Conservation (phyloP, 92 coral and sea anemone genomes). For the Nematostella vectensis region DNA sequence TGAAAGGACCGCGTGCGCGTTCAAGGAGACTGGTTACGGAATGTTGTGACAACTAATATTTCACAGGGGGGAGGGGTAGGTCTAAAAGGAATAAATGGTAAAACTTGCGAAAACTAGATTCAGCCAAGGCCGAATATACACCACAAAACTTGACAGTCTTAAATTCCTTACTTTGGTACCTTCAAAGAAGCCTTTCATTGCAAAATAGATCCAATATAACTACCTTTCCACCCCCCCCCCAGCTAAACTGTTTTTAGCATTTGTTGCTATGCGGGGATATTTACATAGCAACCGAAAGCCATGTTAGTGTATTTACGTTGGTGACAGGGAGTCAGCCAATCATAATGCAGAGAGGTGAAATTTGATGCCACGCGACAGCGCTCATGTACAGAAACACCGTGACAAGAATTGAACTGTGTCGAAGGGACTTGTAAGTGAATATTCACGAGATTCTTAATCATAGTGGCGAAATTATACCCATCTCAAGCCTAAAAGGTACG, state of each 20-base stretch:
- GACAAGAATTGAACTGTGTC: background rate
- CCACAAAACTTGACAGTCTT: too few relatives aligned
- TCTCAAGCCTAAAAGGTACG: background rate
- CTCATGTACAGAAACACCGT: background rate
- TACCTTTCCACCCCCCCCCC: background rate
- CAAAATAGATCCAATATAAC: too few relatives aligned
- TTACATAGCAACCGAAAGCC: constrained; percentile 54
- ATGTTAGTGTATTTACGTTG: constrained; percentile 21
- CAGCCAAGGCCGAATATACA: too few relatives aligned
- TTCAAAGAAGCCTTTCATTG: too few relatives aligned
- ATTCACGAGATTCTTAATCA: background rate
- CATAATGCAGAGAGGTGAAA: constrained; percentile 1
- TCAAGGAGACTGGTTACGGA: background rate
- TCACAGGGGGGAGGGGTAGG: too few relatives aligned
- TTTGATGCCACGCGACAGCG: background rate
- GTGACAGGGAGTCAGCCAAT: constrained; percentile 22
- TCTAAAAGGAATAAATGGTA: too few relatives aligned
- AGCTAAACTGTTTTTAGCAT: background rate
- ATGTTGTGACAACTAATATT: too few relatives aligned
- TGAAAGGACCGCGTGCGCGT: constrained; percentile 15
- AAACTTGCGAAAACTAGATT: too few relatives aligned
- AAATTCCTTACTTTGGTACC: too few relatives aligned
- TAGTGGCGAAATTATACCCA: background rate
- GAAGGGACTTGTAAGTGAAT: too few relatives aligned
- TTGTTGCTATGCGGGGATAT: constrained; percentile 48